These are phyloP conservation scores for Hypselothyrea guttata DNA, from an alignment of 2,888 invertebrate genomes.

Conservation along the genomic window DNA sequence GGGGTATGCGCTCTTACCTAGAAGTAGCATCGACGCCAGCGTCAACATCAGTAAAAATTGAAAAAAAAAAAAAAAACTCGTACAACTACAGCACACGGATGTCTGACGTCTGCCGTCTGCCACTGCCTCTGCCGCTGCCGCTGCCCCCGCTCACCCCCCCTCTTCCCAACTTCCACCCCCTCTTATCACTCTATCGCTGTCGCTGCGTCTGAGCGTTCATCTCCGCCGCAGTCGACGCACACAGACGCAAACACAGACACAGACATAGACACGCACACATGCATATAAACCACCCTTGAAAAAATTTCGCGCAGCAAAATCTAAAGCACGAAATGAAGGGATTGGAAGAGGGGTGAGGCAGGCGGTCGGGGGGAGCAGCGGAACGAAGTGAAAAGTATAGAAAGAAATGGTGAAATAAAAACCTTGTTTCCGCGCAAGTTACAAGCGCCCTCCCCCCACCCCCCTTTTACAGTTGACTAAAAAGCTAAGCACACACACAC, in stretches of 20 bases:
- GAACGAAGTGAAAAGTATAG: constrained; percentile 60
- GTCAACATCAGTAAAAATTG: constrained; percentile 27
- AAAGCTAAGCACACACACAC: constrained; percentile 67
- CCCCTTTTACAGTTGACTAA: constrained; percentile 54
- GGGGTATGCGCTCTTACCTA: constrained; percentile 18
- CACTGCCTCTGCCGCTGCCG: constrained; percentile 7
- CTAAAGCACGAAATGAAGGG: constrained; percentile 56
- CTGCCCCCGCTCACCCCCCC: constrained; percentile 9
- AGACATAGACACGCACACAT: constrained; percentile 29
- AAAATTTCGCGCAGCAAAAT: constrained; percentile 74
- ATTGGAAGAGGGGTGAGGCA: too few relatives aligned
- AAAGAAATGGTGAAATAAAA: constrained; percentile 78
- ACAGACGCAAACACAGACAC: constrained; percentile 39
- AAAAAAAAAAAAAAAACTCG: constrained; percentile 16
- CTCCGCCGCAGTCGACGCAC: constrained; percentile 28
- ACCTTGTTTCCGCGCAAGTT: constrained; percentile 78
- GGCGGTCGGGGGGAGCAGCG: constrained; percentile 6
- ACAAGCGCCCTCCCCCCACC: constrained; percentile 39
- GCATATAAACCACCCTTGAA: constrained; percentile 79
- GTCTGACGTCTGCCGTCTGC: constrained; percentile 10
- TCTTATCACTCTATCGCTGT: too few relatives aligned
- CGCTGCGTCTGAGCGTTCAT: constrained; percentile 43
- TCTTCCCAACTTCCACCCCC: too few relatives aligned
- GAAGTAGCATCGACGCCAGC: constrained; percentile 37
- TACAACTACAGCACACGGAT: constrained; percentile 32